These are phyloP conservation scores for Staurois parvus DNA, from an alignment of 2,797 vertebrate species.

Conservation along the genomic window DNA sequence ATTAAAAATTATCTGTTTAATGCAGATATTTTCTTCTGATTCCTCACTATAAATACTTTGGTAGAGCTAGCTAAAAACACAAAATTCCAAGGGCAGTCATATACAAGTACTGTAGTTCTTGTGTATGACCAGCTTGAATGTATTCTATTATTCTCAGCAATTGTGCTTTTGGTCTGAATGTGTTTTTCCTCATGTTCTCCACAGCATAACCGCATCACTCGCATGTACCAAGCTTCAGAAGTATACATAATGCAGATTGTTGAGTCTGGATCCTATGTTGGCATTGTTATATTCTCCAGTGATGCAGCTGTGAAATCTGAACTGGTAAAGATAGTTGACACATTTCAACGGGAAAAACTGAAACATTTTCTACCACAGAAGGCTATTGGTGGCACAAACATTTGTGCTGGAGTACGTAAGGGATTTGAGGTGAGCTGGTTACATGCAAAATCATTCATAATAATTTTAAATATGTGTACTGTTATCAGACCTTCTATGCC, in stretches of 20 bases:
- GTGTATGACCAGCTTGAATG: too few species aligned
- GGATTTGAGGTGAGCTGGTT: conserved; percentile 71
- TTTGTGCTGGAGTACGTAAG: conserved; percentile 73
- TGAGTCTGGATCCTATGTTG: conserved; percentile 70
- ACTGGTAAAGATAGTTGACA: conserved; percentile 66
- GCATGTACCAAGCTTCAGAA: conserved; percentile 69
- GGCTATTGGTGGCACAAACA: conserved; percentile 66
- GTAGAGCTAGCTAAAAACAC: too few species aligned
- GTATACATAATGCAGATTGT: conserved; percentile 73
- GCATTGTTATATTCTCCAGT: conserved; percentile 72
- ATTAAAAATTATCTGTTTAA: too few species aligned
- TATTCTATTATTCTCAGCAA: not conserved
- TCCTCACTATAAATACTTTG: too few species aligned
- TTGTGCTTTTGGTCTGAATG: not conserved
- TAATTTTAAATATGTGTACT: not conserved
- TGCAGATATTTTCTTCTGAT: too few species aligned
- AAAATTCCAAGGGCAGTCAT: too few species aligned
- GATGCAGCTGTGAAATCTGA: not conserved
- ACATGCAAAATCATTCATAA: not conserved
- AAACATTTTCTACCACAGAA: conserved; percentile 53
- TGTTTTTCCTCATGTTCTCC: not conserved
- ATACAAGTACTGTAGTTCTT: too few species aligned
- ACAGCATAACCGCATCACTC: conserved; percentile 65
- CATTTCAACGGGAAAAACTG: conserved; percentile 60
- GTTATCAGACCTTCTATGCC: not conserved